These are phyloP conservation scores for Microtus oregoni DNA, from an alignment of 2,113 vertebrate species.

Conservation along the genomic window DNA sequence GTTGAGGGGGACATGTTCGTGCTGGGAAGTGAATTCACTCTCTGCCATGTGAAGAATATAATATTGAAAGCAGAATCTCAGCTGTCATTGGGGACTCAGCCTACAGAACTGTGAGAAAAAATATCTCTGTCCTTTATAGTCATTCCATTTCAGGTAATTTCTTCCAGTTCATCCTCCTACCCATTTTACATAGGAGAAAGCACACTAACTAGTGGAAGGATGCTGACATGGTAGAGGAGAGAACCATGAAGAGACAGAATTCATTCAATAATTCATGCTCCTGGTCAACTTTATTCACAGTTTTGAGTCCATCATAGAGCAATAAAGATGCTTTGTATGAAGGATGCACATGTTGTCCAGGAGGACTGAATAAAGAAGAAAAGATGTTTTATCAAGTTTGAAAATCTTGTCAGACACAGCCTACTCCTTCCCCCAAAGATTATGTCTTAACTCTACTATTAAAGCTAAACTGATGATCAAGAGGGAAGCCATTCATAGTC, in stretches of 20 bases:
- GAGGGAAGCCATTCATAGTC: neutral
- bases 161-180: neutral
- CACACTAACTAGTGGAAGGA: neutral
- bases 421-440: neutral
- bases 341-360: neutral
- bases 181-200: constrained; percentile 12
- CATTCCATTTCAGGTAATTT: neutral
- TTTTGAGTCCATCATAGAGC: neutral
- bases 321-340: neutral
- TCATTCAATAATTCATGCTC: neutral
- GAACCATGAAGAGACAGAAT: neutral
- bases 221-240: neutral
- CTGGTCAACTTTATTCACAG: neutral
- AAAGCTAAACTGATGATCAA: neutral
- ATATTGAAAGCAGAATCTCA: neutral
- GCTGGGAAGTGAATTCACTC: neutral
- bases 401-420: neutral
- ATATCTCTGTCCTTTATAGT: neutral
- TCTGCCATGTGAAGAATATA: neutral
- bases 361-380: neutral
- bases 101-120: neutral
- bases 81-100: too few species aligned
- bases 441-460: neutral
- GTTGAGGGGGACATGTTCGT: fast-evolving
- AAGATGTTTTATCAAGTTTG: neutral